These are phyloP conservation scores for Lithodes maja DNA, from an alignment of 2,888 invertebrate genomes.

Conservation along the genomic window DNA sequence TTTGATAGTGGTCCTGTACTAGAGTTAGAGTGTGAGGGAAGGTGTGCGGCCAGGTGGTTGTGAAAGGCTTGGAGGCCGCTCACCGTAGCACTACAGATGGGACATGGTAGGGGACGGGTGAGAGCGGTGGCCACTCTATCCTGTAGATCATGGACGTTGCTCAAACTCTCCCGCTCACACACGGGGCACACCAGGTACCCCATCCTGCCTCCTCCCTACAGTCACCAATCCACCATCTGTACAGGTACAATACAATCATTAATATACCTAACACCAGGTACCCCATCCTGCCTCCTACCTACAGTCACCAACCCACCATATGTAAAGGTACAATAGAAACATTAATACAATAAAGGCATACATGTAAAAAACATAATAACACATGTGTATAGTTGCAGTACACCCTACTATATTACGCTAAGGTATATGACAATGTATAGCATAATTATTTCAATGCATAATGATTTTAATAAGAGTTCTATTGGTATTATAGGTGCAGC, in stretches of 20 bases:
- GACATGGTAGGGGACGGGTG: constrained; percentile 54
- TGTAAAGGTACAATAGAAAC: neutral
- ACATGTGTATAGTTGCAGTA: too few relatives aligned
- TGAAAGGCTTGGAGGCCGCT: constrained; percentile 60
- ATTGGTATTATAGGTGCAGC: too few relatives aligned
- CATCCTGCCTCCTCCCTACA: constrained; percentile 48
- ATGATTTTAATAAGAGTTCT: too few relatives aligned
- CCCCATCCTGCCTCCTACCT: constrained; percentile 55
- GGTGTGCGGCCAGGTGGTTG: constrained; percentile 59
- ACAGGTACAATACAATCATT: neutral
- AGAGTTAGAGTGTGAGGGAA: constrained; percentile 39
- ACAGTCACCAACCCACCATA: neutral
- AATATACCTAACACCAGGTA: constrained; percentile 42
- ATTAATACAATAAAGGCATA: neutral
- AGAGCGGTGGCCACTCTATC: constrained; percentile 61
- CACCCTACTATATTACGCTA: too few relatives aligned
- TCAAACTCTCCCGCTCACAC: constrained; percentile 58
- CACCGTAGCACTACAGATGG: constrained; percentile 66
- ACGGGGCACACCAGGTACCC: constrained; percentile 67
- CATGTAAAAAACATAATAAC: too few relatives aligned
- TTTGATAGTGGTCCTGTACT: constrained; percentile 16
- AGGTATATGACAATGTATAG: too few relatives aligned
- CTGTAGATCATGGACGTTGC: constrained; percentile 59
- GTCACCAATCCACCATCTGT: neutral
- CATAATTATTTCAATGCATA: too few relatives aligned